Base-by-base conservation (phyloP, 92 coral and sea anemone genomes). In the Desmophyllum pertusum region DNA sequence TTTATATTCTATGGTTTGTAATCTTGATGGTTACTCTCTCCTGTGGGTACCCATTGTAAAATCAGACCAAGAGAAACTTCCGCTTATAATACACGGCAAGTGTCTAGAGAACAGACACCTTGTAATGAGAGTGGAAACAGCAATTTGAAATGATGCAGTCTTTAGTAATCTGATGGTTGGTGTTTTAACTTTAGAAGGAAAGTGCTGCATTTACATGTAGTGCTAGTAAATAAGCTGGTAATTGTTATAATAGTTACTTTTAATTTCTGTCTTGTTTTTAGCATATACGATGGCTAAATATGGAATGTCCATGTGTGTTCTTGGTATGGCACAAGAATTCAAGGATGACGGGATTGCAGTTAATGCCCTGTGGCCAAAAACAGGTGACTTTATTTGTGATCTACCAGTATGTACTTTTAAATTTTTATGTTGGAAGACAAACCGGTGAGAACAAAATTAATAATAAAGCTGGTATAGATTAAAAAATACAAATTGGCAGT, bases 271-370 rank as follows among this genome's bases (percentile, higher is more conserved):
- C 8, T 64, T 79, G 30, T 46, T 80, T 67, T 31, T 45, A 96
- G 99, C 99, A 10, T 96, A 96, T 80, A 89, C 95, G 1, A 87
- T 96, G 81, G 93, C 99, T 0, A 96, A 96, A 76, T 96, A 92
- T 91, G 99, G 99, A 25, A 89, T 92, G 95, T 90, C 99, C 10
- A 76, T 96, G 90, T 96, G 99, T 86, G 98, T 94, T 14, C 93
- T 96, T 36, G 99, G 99, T 35, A 96, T 96, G 99, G 92, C 99
- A 17, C 94, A 92, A 66, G 99, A 96, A 78, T 96, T 96, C 91
- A 96, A 91, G 74, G 96, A 85, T 31, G 95, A 94, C 81, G 94
- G 98, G 8, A 83, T 96, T 73, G 99, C 98, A 48, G 99, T 96
- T n/a, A 96, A 96, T 89, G 99, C 95, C 7, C 94, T 96, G 38